Percentiles rank a stretch among this genome's conserved stretches.
These are phyloP conservation scores for Abrostola tripartita DNA, from an alignment of 2,888 invertebrate genomes.

Conservation along the genomic window DNA sequence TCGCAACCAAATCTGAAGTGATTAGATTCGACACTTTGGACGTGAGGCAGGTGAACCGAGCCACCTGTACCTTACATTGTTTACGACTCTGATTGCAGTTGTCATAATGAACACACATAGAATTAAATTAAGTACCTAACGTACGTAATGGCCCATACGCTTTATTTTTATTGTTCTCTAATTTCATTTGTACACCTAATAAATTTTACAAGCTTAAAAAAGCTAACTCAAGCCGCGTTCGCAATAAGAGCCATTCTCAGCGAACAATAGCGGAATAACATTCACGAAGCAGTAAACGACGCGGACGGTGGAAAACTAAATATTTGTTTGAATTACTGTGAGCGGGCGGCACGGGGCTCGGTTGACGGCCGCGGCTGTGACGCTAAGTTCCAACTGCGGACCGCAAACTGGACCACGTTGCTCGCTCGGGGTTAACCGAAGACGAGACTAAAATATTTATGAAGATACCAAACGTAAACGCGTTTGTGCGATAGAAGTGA, in stretches of 20 bases:
- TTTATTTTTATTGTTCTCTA: conserved; percentile 60
- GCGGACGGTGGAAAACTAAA: conserved; percentile 72
- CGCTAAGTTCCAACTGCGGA: conserved; percentile 60
- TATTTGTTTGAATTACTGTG: conserved; percentile 72
- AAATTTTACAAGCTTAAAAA: conserved; percentile 70
- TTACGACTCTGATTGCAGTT: conserved; percentile 46
- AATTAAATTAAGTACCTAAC: conserved; percentile 40
- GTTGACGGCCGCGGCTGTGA: conserved; percentile 51
- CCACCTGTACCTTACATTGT: conserved; percentile 60
- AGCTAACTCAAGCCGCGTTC: conserved; percentile 50
- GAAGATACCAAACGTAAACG: conserved; percentile 52
- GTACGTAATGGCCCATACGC: conserved; percentile 35
- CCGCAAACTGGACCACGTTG: conserved; percentile 63
- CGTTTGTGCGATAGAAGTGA: conserved; percentile 43
- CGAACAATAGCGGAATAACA: conserved; percentile 72
- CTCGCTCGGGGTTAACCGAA: conserved; percentile 58
- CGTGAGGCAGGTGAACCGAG: conserved; percentile 71
- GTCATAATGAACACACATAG: conserved; percentile 38
- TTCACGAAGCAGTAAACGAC: conserved; percentile 68
- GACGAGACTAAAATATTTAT: conserved; percentile 66
- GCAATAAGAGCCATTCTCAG: conserved; percentile 63
- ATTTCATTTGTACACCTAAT: conserved; percentile 62
- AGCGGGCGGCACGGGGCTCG: conserved; percentile 53
- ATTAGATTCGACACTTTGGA: conserved; percentile 79
- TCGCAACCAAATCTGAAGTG: conserved; percentile 79